Conservation (phyloP, 2,113 vertebrate species). For the Camelus dromedarius region DNA sequence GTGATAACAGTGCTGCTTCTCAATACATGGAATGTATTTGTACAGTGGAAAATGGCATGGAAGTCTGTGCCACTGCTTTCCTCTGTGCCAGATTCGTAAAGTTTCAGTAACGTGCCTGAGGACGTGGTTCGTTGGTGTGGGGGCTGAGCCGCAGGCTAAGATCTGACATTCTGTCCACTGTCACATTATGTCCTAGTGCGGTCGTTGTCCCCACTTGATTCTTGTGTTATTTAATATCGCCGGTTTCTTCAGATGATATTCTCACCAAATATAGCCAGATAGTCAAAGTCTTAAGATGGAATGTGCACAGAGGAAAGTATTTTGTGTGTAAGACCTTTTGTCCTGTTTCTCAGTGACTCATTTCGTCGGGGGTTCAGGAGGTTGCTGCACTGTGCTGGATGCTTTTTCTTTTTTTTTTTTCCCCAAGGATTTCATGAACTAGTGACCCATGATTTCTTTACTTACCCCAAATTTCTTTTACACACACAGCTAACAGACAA, state of each 20-base stretch:
- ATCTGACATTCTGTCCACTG: neutral
- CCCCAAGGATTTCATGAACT: neutral
- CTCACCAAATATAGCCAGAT: neutral
- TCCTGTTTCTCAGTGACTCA: neutral
- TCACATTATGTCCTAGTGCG: neutral
- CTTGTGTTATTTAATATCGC: neutral
- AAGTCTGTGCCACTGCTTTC: neutral
- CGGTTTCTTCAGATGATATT: neutral
- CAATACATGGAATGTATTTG: neutral
- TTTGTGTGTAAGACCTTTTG: neutral
- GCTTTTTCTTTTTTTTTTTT: neutral
- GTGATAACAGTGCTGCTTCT: neutral
- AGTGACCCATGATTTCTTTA: neutral
- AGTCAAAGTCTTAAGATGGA: neutral
- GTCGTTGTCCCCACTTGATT: neutral
- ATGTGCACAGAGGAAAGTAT: neutral
- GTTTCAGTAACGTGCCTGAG: neutral
- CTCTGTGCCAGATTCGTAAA: neutral
- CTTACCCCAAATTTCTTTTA: slow-evolving; percentile 3
- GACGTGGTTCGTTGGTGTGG: neutral
- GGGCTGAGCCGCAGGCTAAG: neutral
- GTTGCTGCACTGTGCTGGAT: neutral
- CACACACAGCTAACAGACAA: neutral
- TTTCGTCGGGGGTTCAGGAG: neutral
- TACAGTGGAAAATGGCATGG: neutral